Evolutionary conservation across 2,797 vertebrate genomes (phyloP).

Genomic region (Protonibea diacanthus): DNA sequence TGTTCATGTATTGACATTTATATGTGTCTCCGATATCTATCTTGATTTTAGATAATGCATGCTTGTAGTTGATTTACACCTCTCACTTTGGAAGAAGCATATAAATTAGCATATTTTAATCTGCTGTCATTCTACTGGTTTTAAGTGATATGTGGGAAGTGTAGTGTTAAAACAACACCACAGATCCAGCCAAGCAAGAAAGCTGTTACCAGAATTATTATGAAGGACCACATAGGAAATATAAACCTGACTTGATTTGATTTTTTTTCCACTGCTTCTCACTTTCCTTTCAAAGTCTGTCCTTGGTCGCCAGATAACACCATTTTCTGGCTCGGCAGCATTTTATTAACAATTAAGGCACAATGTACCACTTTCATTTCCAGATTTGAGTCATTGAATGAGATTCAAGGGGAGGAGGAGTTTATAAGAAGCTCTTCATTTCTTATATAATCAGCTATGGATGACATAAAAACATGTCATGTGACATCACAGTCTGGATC

Average conservation of each 20-base stretch:
- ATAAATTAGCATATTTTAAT: constrained; percentile 53
- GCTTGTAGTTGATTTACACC: background rate
- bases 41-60: background rate
- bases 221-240: constrained; percentile 20
- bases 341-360: background rate
- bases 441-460: background rate
- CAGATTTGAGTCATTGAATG: background rate
- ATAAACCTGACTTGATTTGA: constrained; percentile 18
- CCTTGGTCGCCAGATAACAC: constrained; percentile 24
- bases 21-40: background rate
- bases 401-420: background rate
- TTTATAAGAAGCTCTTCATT: background rate
- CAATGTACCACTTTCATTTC: background rate
- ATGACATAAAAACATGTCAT: background rate
- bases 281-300: constrained; percentile 7
- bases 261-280: constrained; percentile 17
- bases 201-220: constrained; percentile 29
- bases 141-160: constrained; percentile 54
- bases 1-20: background rate
- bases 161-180: constrained; percentile 42
- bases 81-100: constrained; percentile 24
- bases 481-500: background rate
- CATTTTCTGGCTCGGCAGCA: background rate
- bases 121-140: constrained; percentile 39
- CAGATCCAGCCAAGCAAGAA: constrained; percentile 26